Evolutionary conservation across 1,140 invertebrate species (phyloP).

Genomic region (Tetranychus cinnabarinus): DNA sequence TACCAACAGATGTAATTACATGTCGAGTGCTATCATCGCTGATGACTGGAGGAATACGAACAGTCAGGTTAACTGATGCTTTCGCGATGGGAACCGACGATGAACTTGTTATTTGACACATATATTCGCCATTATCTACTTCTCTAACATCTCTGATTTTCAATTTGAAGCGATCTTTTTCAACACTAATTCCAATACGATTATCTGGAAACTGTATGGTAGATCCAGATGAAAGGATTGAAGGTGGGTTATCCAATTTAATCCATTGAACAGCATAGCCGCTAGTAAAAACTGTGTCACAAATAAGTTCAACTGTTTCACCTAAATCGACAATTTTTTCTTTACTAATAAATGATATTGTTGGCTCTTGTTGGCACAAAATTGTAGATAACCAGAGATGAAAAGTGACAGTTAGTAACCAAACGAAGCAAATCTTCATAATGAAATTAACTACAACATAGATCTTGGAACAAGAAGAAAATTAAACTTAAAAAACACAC

Average conservation of each 20-base stretch:
- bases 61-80: slow-evolving; percentile 7
- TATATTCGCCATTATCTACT: slow-evolving; percentile 64
- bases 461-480: no score
- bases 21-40: slow-evolving; percentile 60
- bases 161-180: slow-evolving; percentile 18
- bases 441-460: no score
- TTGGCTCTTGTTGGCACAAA: background rate
- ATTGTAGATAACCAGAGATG: background rate
- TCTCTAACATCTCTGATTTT: slow-evolving; percentile 88
- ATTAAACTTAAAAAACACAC: no score
- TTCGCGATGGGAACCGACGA: slow-evolving; percentile 20
- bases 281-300: slow-evolving; percentile 64
- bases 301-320: slow-evolving; percentile 57
- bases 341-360: background rate
- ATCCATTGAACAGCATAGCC: slow-evolving; percentile 47
- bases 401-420: background rate
- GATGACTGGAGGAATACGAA: slow-evolving; percentile 49
- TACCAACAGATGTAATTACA: slow-evolving; percentile 21
- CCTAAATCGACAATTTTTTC: slow-evolving; percentile 55
- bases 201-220: slow-evolving; percentile 32
- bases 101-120: slow-evolving; percentile 55
- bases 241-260: slow-evolving; percentile 7
- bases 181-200: slow-evolving; percentile 31
- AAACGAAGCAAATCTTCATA: no score
- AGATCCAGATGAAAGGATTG: background rate